Evolutionary conservation across 2,797 vertebrate genomes (phyloP).

Genomic region (Streptopelia turtur): DNA sequence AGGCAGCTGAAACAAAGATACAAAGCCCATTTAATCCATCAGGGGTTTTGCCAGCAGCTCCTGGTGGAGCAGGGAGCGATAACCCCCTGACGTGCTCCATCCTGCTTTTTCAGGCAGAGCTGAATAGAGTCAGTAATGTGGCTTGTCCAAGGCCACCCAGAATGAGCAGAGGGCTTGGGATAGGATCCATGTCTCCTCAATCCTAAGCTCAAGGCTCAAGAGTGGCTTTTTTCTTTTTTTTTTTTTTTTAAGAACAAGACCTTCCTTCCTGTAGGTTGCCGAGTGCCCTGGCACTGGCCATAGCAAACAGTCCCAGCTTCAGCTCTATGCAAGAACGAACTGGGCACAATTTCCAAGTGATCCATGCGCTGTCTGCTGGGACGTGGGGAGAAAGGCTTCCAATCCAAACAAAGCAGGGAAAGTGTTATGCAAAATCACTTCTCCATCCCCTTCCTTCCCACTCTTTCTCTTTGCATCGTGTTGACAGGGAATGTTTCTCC

Average conservation of each 20-base stretch:
- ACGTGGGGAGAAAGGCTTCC: constrained; percentile 17
- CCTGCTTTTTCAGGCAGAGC: constrained; percentile 37
- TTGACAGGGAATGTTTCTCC: constrained; percentile 49
- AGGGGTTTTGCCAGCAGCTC: background rate
- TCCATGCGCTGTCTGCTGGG: background rate
- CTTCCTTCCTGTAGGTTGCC: constrained; percentile 46
- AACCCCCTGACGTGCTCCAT: background rate
- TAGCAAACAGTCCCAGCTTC: background rate
- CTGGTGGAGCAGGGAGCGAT: background rate
- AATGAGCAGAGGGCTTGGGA: constrained; percentile 22
- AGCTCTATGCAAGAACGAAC: background rate
- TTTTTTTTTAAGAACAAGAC: background rate
- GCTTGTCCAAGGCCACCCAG: constrained; percentile 65
- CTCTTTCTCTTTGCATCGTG: background rate
- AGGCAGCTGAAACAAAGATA: background rate
- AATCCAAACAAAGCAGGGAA: constrained; percentile 53
- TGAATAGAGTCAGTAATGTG: constrained; percentile 25
- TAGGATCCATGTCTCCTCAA: background rate
- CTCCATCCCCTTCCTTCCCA: background rate
- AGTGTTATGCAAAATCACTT: background rate
- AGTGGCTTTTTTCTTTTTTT: background rate
- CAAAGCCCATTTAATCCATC: background rate
- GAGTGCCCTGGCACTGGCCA: background rate
- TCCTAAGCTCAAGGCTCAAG: background rate
- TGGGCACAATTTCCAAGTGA: constrained; percentile 18